A percentile compares a stretch with the other conserved stretches of the same genome.
Conservation (phyloP, 1,140 invertebrate genomes). For the Ephestia elutella region DNA sequence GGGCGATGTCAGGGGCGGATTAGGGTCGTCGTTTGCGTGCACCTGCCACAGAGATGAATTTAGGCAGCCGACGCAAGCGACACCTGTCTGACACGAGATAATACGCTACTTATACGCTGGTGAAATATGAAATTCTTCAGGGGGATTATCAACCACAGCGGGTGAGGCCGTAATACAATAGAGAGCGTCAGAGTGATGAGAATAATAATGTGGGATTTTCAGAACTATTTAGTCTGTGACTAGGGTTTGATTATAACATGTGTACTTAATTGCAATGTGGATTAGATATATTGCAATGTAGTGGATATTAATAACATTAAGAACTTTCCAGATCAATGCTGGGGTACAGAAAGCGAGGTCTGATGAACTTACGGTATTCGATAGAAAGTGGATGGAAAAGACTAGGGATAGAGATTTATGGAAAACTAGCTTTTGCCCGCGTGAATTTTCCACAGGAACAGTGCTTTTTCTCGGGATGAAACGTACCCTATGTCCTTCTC, state of each 20-base stretch:
- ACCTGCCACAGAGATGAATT: slow-evolving; percentile 57
- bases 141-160: slow-evolving; percentile 38
- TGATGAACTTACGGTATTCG: no score
- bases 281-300: no score
- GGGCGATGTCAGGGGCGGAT: slow-evolving; percentile 37
- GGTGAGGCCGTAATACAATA: slow-evolving; percentile 13
- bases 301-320: no score
- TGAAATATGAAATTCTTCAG: slow-evolving; percentile 62
- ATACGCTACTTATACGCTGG: slow-evolving; percentile 56
- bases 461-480: no score
- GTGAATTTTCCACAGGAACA: no score
- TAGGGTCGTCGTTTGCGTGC: slow-evolving; percentile 45
- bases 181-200: slow-evolving; percentile 1
- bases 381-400: no score
- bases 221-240: background rate
- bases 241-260: background rate
- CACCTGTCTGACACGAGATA: slow-evolving; percentile 57
- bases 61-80: slow-evolving; percentile 46
- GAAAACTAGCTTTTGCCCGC: no score
- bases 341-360: no score
- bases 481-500: no score
- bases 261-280: background rate
- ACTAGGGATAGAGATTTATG: no score
- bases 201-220: background rate
- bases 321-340: no score